Conservation (phyloP, 2,113 vertebrate species). For the Piprites chloris region DNA sequence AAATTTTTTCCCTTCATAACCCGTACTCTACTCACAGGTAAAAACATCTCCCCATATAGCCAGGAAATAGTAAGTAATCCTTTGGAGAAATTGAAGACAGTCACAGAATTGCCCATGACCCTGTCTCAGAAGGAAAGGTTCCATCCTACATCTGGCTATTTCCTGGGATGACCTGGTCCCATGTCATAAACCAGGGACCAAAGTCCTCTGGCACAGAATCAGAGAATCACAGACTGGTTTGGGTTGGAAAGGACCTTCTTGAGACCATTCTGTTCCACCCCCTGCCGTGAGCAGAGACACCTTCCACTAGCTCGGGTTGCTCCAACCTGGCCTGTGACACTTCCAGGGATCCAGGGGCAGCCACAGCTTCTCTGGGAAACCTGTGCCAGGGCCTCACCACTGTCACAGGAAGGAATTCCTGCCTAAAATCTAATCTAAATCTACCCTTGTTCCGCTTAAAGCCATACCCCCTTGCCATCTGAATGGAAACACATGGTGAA, state of each 20-base stretch:
- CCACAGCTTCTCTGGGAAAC: background rate
- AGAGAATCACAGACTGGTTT: accelerated
- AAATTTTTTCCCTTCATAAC: background rate
- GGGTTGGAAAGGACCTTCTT: accelerated
- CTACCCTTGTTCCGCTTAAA: background rate
- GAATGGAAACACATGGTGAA: accelerated
- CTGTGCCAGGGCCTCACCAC: background rate
- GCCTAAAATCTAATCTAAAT: background rate
- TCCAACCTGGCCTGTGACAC: background rate
- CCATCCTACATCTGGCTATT: accelerated
- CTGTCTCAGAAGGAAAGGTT: background rate
- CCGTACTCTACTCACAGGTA: background rate
- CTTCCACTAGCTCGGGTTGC: background rate
- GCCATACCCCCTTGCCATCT: background rate
- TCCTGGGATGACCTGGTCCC: background rate
- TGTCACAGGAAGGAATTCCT: background rate
- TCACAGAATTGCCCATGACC: too few species aligned
- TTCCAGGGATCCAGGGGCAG: background rate
- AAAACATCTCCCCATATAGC: background rate
- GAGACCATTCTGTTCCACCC: accelerated
- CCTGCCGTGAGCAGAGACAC: background rate
- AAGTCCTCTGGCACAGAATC: background rate
- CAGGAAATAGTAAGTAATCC: background rate
- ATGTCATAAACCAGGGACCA: background rate
- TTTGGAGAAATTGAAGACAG: background rate